phyloP scores from a whole-genome alignment of 2,888 invertebrate species.

The Asteroscopus sphinx region DNA sequence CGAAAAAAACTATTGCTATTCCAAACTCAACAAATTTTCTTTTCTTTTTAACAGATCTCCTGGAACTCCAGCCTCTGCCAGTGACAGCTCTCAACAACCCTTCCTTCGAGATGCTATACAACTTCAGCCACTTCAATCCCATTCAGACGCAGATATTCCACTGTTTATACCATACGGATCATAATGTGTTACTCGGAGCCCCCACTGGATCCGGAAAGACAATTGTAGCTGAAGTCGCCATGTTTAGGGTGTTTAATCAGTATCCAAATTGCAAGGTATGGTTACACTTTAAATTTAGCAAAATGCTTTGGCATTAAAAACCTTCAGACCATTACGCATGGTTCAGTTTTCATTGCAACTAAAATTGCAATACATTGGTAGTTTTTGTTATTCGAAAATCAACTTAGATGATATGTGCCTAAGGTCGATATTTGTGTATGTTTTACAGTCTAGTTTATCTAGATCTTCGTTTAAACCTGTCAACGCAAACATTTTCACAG shows the following conservation, averaged over 20 bases:
- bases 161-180: conserved; percentile 97
- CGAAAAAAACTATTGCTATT: too few relatives aligned
- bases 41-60: conserved; percentile 91
- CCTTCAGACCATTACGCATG: too few relatives aligned
- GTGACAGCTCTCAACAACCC: conserved; percentile 94
- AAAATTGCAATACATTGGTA: too few relatives aligned
- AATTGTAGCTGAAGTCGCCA: conserved; percentile 99
- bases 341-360: too few relatives aligned
- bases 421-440: too few relatives aligned
- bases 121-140: conserved; percentile 98
- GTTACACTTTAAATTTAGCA: neutral
- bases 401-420: too few relatives aligned
- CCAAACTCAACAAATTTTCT: too few relatives aligned
- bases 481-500: too few relatives aligned
- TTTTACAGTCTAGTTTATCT: too few relatives aligned
- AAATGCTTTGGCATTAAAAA: too few relatives aligned
- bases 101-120: conserved; percentile 94
- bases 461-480: too few relatives aligned
- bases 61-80: conserved; percentile 97
- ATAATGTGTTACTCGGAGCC: conserved; percentile 97
- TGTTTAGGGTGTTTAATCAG: conserved; percentile 96
- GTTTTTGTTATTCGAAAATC: too few relatives aligned
- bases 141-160: conserved; percentile 99
- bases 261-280: conserved; percentile 94
- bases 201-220: conserved; percentile 99